A percentile compares a stretch with the other conserved stretches of the same genome.
Conservation (phyloP, 2,888 invertebrate species). For the Caenorhabditis macrosperma region DNA sequence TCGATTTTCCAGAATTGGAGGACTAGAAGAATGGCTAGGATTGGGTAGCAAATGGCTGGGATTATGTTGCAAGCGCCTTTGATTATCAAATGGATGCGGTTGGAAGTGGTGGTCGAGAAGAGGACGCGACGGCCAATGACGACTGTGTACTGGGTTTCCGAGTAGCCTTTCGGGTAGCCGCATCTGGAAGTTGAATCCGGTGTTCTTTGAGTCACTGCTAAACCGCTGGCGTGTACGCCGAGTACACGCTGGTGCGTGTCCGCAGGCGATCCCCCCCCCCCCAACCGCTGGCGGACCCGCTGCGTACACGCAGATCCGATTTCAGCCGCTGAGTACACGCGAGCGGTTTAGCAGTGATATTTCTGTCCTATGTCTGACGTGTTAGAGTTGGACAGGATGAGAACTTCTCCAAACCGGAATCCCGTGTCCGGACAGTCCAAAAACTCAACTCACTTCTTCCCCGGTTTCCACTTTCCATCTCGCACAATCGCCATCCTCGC, state of each 20-base stretch:
- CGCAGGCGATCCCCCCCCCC: too few species aligned
- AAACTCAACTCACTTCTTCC: background rate
- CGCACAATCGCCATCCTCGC: background rate
- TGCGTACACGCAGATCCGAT: too few species aligned
- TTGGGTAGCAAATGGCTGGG: background rate
- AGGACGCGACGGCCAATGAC: background rate
- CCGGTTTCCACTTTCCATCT: background rate
- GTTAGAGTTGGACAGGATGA: too few species aligned
- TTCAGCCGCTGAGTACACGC: too few species aligned
- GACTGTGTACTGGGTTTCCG: background rate
- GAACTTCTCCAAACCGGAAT: too few species aligned
- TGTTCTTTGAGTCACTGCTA: too few species aligned
- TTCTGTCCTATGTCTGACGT: too few species aligned
- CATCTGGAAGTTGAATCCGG: constrained; percentile 7
- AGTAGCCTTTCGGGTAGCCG: background rate
- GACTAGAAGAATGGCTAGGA: background rate
- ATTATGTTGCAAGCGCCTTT: background rate
- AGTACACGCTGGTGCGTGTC: too few species aligned
- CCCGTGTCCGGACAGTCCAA: too few species aligned
- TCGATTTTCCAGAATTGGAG: background rate
- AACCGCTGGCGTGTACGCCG: too few species aligned
- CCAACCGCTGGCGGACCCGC: too few species aligned
- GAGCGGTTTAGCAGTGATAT: too few species aligned
- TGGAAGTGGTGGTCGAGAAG: background rate
- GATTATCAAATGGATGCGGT: background rate